Evolutionary conservation across 2,113 vertebrate species (phyloP), one percentile per base, ranked within the genome.

Genomic region (Actenoides lindsayi): DNA sequence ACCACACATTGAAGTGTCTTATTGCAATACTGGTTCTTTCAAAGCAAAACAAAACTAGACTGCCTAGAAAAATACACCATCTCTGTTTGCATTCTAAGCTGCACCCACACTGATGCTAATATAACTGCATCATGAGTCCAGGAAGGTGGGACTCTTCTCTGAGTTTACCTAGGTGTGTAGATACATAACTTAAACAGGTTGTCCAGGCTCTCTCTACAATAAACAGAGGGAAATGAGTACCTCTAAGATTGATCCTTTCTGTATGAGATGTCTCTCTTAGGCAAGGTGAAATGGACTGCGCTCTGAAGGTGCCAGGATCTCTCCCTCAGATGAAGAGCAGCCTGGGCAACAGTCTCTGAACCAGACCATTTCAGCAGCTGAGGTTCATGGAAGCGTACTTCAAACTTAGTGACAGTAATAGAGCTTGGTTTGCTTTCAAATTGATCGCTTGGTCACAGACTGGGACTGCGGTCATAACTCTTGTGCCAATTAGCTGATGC

Each of bases 1-100:
- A 83, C 97, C 90, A 97, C 97, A 97, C 88, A 42, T 17, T 60
- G 69, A 75, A 91, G 78, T 84, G 51, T 93, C 93, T 95, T 64
- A 92, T 46, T 79, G 67, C 73, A 81, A 87, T 84, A 31, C 76
- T 83, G 80, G 71, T 75, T 83, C 91, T 89, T 93, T 90, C 90
- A 75, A 91, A 95, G 89, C 37, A 75, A 96, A 96, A 77, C 90
- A 90, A 87, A 93, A 91, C 53, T 24, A 62, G 74, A 65, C 59
- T 17, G 28, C 50, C 73, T 59, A 59, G 77, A 83, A 77, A 75
- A 5, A 31, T 10, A 20, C 46, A 83, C 19, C 53, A 20, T 67
- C 53, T 89, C 83, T 70, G n/a, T 68, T 90, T 91, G 89, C 62
- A n/a, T 74, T 65, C 50, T 65, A 62, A 67, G 37, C 48, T n/a